These are phyloP conservation scores for Yponomeuta plumbellus DNA, from an alignment of 2,888 invertebrate species.

Conservation along the genomic window DNA sequence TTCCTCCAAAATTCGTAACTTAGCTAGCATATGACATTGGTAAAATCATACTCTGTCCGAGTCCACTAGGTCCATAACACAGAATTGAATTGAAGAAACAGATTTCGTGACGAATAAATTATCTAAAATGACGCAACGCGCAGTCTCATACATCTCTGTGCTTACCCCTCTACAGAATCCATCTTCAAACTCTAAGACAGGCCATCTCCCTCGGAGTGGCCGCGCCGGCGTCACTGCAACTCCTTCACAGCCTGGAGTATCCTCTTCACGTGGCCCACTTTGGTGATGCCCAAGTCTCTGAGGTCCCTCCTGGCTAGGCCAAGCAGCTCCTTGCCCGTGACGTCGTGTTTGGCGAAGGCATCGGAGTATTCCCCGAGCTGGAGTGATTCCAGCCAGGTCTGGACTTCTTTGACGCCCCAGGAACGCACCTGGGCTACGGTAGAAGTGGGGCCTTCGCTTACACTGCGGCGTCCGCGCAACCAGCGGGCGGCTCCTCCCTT, in stretches of 20 bases:
- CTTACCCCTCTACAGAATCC: neutral
- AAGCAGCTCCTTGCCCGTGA: slow-evolving; percentile 92
- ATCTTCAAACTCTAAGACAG: slow-evolving; percentile 22
- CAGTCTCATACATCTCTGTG: too few species aligned
- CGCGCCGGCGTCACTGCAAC: slow-evolving; percentile 67
- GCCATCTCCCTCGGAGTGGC: slow-evolving; percentile 71
- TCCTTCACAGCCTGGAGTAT: slow-evolving; percentile 95
- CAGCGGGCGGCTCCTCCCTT: slow-evolving; percentile 49
- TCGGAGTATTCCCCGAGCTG: slow-evolving; percentile 93
- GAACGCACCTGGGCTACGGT: slow-evolving; percentile 51
- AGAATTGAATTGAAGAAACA: too few species aligned
- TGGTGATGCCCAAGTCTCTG: slow-evolving; percentile 93
- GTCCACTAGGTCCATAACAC: too few species aligned
- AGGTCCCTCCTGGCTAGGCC: slow-evolving; percentile 90
- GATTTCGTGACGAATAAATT: too few species aligned
- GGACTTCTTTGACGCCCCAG: slow-evolving; percentile 95
- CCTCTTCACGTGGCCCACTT: slow-evolving; percentile 97
- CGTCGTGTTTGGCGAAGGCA: slow-evolving; percentile 93
- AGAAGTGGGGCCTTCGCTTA: slow-evolving; percentile 49
- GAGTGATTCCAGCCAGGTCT: slow-evolving; percentile 91
- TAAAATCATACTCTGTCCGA: too few species aligned
- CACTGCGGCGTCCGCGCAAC: slow-evolving; percentile 59
- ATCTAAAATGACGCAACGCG: too few species aligned
- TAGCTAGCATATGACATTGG: too few species aligned
- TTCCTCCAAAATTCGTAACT: too few species aligned